Conservation (phyloP, 2,888 invertebrate genomes). For the Aphodius granarius region DNA sequence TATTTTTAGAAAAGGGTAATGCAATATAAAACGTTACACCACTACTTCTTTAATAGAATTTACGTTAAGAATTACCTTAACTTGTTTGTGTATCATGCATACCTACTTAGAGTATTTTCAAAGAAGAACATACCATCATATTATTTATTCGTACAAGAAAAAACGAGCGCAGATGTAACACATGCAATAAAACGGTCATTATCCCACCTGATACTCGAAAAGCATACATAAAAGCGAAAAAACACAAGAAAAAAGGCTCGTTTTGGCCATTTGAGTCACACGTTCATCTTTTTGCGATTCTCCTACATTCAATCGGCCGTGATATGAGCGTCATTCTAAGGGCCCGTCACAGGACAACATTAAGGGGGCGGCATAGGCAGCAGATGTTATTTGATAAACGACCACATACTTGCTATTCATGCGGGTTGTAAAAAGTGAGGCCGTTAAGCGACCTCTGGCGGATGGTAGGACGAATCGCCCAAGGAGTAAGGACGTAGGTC, state of each 20-base stretch:
- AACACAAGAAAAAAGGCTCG: not conserved
- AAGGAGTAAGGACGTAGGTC: not conserved
- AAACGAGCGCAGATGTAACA: not conserved
- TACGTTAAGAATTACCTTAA: not conserved
- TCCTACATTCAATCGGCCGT: not conserved
- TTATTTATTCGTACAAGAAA: too few species aligned
- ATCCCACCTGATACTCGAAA: not conserved
- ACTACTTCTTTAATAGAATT: not conserved
- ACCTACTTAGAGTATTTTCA: too few species aligned
- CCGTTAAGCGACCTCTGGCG: not conserved
- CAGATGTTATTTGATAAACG: constrained; percentile 32
- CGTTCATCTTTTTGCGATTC: not conserved
- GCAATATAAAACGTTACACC: too few species aligned
- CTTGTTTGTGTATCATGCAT: too few species aligned
- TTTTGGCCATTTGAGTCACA: not conserved
- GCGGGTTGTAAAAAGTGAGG: not conserved
- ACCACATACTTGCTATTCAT: constrained; percentile 33
- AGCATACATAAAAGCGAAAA: not conserved
- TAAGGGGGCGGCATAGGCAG: constrained; percentile 20
- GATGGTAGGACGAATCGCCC: not conserved
- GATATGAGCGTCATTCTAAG: not conserved
- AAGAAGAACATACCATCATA: too few species aligned
- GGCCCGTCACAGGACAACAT: not conserved
- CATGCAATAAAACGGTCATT: not conserved
- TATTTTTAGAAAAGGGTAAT: too few species aligned